Percentiles rank a stretch among this genome's conserved stretches.
Evolutionary conservation across 1,140 invertebrate species (phyloP).

Genomic region (Drosophila teissieri): DNA sequence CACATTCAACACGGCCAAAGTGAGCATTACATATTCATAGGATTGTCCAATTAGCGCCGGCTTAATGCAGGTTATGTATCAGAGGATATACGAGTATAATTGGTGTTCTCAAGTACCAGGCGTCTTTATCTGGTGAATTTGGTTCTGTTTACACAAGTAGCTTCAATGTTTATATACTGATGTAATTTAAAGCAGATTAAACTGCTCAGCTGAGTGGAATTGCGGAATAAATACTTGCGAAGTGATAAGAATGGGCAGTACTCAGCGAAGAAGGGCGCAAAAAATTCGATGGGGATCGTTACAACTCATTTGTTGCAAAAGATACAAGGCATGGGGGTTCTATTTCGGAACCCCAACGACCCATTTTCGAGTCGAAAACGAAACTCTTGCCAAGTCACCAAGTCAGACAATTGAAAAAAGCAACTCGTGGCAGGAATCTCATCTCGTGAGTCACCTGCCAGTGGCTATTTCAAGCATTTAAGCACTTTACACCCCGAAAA

Average conservation of each 20-base stretch:
- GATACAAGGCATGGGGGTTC: slow-evolving; percentile 34
- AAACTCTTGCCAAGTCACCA: slow-evolving; percentile 37
- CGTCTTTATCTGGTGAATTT: slow-evolving; percentile 11
- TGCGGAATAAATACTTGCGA: slow-evolving; percentile 6
- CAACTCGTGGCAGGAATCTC: slow-evolving; percentile 27
- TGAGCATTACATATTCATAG: slow-evolving; percentile 30
- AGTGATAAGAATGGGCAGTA: slow-evolving; percentile 31
- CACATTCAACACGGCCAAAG: slow-evolving; percentile 52
- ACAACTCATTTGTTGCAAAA: slow-evolving; percentile 9
- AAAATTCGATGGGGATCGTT: slow-evolving; percentile 4
- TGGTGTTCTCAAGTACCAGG: slow-evolving; percentile 32
- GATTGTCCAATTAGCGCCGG: slow-evolving; percentile 31
- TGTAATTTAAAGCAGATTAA: slow-evolving; percentile 66
- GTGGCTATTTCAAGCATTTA: slow-evolving; percentile 53
- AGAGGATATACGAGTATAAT: background rate
- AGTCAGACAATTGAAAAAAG: slow-evolving; percentile 22
- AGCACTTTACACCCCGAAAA: slow-evolving; percentile 43
- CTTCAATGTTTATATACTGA: slow-evolving; percentile 41
- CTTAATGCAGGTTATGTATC: slow-evolving; percentile 42
- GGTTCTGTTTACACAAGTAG: slow-evolving; percentile 43
- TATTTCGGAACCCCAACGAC: slow-evolving; percentile 60
- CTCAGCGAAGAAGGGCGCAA: slow-evolving; percentile 28
- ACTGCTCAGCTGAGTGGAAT: slow-evolving; percentile 5
- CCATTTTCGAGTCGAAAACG: slow-evolving; percentile 53
- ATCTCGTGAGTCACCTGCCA: slow-evolving; percentile 67